Evolutionary conservation across 2,113 vertebrate genomes (phyloP), one percentile per base, ranked within the genome.

Genomic region (Australoheros scitulus): DNA sequence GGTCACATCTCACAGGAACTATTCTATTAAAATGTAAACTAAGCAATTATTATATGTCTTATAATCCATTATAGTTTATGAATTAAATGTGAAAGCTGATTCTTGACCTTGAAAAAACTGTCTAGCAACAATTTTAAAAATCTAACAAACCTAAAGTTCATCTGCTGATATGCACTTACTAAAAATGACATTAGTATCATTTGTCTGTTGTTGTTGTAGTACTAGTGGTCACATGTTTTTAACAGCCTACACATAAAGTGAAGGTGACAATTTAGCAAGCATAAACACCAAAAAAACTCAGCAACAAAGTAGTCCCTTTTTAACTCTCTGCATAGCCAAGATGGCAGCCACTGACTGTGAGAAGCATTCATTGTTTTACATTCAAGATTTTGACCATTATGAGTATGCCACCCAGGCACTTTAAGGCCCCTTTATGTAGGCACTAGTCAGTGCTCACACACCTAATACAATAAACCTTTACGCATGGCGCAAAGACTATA

Each of bases 1-100:
- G 2, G 15, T 72, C 47, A 70, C 5, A 47, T 70, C 26, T 50
- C 47, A 20, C 15, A 0, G 0, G 0, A 18, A 70, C 0, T 50
- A 4, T 20, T 70, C 24, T 50, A 50, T 18, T 13, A 52, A 70
- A 70, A 70, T 20, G 10, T 1, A 50, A 70, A 70, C 3, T 1
- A 13, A 0, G 3, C 10, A 50, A 11, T 24, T 26, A 26, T 1
- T 13, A 29, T 10, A 50, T 47, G 18, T 52, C 43, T 0, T 29
- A 7, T 20, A 20, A 1, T 52, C 11, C 43, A 50, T 50, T 5
- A 47, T 47, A 14, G 14, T 15, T 47, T 47, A 15, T 2, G 11
- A 43, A 11, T 43, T 43, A 3, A 43, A 43, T 11, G 41, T 14
- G 15, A 50, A 29, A 68, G 26, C 18, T 15, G 43, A 11, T 70